Conservation (phyloP, 2,888 invertebrate species). For the Rotaria sp. region DNA sequence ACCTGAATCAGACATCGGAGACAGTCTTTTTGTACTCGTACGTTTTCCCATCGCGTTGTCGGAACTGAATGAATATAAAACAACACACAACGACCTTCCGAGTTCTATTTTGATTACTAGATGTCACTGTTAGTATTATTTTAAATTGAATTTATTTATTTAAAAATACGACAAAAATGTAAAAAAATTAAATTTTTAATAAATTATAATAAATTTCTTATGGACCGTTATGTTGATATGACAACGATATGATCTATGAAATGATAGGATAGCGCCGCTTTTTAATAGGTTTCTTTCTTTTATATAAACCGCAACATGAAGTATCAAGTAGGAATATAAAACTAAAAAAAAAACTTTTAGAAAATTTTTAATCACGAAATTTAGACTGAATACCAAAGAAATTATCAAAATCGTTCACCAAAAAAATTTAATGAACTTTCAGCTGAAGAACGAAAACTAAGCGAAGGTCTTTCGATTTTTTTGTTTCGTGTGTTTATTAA, state of each 20-base stretch:
- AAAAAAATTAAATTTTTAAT: neutral
- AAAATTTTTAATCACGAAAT: neutral
- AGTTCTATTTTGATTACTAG: too few relatives aligned
- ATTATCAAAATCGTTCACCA: conserved; percentile 25
- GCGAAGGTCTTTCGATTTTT: neutral
- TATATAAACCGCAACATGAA: neutral
- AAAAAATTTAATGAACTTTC: neutral
- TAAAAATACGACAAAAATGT: too few relatives aligned
- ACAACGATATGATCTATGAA: neutral
- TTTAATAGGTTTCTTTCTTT: neutral
- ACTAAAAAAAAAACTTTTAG: neutral
- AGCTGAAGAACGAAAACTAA: neutral
- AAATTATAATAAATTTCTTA: neutral
- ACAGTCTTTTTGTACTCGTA: neutral
- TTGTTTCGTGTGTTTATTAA: neutral
- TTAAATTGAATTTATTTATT: neutral
- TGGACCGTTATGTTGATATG: neutral
- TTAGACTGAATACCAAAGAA: conserved; percentile 23
- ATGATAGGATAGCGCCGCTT: neutral
- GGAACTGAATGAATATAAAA: neutral
- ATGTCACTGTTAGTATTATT: too few relatives aligned
- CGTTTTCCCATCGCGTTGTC: neutral
- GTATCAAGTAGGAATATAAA: neutral
- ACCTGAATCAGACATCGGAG: neutral
- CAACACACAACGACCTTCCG: too few relatives aligned